Conservation (phyloP, 2,888 invertebrate species). For the Spodoptera littoralis region DNA sequence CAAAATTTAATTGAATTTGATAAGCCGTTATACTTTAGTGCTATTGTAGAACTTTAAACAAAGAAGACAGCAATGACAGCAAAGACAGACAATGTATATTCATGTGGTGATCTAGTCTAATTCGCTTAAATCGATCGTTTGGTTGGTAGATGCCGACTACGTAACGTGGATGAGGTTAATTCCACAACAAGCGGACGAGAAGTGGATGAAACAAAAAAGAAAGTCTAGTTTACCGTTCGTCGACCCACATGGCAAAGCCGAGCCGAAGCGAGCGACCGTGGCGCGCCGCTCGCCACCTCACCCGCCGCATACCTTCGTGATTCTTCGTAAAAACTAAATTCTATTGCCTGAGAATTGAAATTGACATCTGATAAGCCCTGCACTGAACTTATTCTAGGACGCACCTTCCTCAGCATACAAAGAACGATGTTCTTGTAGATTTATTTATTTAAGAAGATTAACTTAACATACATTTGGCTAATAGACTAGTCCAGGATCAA, state of each 20-base stretch:
- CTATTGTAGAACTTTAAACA: too few species aligned
- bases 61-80: too few species aligned
- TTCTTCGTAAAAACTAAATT: slow-evolving; percentile 76
- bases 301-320: slow-evolving; percentile 65
- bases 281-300: slow-evolving; percentile 45
- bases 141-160: slow-evolving; percentile 31
- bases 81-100: not conserved
- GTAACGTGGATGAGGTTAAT: slow-evolving; percentile 56
- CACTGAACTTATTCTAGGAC: too few species aligned
- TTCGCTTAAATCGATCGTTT: slow-evolving; percentile 36
- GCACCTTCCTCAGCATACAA: too few species aligned
- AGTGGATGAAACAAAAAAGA: slow-evolving; percentile 81
- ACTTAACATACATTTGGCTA: too few species aligned
- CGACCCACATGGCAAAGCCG: slow-evolving; percentile 77
- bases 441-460: too few species aligned
- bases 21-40: too few species aligned
- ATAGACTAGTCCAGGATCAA: too few species aligned
- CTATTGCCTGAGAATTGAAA: slow-evolving; percentile 55
- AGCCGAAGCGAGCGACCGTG: slow-evolving; percentile 44
- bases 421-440: too few species aligned
- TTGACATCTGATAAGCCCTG: slow-evolving; percentile 53
- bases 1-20: too few species aligned
- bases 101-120: slow-evolving; percentile 28
- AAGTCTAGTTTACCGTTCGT: slow-evolving; percentile 83
- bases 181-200: slow-evolving; percentile 53